Evolutionary conservation across 2,888 invertebrate species (phyloP).

Genomic region (Empis stercorea): DNA sequence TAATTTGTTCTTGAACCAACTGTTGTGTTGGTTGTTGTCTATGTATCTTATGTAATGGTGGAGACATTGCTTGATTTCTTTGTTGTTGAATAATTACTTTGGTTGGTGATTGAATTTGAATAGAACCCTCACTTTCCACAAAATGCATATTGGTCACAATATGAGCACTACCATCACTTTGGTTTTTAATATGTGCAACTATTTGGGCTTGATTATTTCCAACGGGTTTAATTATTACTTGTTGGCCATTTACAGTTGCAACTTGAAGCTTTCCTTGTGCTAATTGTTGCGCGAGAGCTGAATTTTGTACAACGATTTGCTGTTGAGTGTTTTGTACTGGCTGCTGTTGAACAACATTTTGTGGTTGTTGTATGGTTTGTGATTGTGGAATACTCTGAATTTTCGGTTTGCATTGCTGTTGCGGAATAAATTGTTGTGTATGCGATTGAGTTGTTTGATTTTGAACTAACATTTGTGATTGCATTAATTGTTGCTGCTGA

Average conservation of each 20-base stretch:
- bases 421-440: conserved; percentile 13
- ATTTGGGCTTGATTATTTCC: conserved; percentile 69
- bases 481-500: conserved; percentile 13
- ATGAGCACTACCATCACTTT: conserved; percentile 37
- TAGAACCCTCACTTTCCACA: conserved; percentile 9
- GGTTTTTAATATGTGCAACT: conserved; percentile 56
- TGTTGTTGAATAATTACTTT: conserved; percentile 11
- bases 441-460: conserved; percentile 20
- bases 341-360: conserved; percentile 20
- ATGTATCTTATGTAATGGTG: conserved; percentile 9
- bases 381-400: conserved; percentile 16
- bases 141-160: conserved; percentile 31
- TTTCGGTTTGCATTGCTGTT: conserved; percentile 21
- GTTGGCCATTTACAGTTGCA: conserved; percentile 74
- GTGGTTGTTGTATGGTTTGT: conserved; percentile 28
- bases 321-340: conserved; percentile 19
- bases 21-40: conserved; percentile 13
- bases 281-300: conserved; percentile 64
- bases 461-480: conserved; percentile 10
- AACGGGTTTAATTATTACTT: conserved; percentile 66
- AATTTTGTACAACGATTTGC: conserved; percentile 53
- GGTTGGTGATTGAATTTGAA: conserved; percentile 11
- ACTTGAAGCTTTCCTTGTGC: conserved; percentile 72
- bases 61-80: conserved; percentile 14
- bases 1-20: conserved; percentile 15